Percentiles rank a stretch among this genome's conserved stretches.
These are phyloP conservation scores for Neodiprion virginianus DNA, from an alignment of 1,140 invertebrate genomes.

Conservation along the genomic window DNA sequence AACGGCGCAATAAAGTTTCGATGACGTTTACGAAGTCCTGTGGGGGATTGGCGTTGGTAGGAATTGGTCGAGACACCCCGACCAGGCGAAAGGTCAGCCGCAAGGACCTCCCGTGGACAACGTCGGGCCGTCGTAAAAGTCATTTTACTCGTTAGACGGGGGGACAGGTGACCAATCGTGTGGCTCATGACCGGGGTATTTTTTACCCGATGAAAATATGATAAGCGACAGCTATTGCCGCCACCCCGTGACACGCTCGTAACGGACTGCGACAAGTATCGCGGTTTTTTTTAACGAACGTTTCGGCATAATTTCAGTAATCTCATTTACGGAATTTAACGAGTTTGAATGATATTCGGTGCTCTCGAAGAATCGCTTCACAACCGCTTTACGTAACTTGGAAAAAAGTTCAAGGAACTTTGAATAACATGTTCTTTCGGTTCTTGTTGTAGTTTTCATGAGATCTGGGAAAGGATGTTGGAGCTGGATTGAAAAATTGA, in stretches of 20 bases:
- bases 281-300: background rate
- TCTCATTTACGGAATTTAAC: too few species aligned
- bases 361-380: too few species aligned
- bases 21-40: constrained; percentile 55
- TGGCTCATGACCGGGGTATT: background rate
- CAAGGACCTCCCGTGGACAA: constrained; percentile 55
- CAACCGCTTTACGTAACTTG: background rate
- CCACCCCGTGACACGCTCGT: constrained; percentile 20
- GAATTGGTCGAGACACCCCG: constrained; percentile 56
- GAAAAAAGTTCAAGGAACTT: background rate
- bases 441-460: too few species aligned
- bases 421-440: too few species aligned
- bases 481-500: too few species aligned
- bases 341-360: too few species aligned
- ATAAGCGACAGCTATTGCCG: constrained; percentile 21
- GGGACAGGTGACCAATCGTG: background rate
- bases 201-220: constrained; percentile 30
- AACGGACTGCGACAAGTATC: constrained; percentile 10
- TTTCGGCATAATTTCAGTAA: too few species aligned
- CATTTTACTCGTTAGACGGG: constrained; percentile 41
- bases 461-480: too few species aligned
- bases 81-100: constrained; percentile 46
- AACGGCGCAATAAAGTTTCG: constrained; percentile 55
- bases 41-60: constrained; percentile 50
- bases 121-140: constrained; percentile 54